Evolutionary conservation across 2,888 invertebrate species (phyloP), one percentile per base, ranked within the genome.

Genomic region (Drosophila lutescens): DNA sequence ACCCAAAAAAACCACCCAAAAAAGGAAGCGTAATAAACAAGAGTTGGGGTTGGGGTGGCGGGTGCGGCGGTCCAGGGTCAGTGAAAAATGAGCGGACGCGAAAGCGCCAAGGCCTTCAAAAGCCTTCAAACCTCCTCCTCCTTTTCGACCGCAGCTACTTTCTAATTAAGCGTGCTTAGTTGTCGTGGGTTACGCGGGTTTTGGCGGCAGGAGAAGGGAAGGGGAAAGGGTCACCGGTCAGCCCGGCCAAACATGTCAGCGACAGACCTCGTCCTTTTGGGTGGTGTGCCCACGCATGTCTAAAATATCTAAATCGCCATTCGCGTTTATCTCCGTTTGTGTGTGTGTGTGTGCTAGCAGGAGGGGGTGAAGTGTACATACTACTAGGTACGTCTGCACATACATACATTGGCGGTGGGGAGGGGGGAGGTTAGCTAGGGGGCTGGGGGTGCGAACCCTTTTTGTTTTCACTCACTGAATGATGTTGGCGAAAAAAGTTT

Each of bases 101-200:
- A 61, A 62, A 46, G 61, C 10, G 55, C 44, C 55, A 20, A 38
- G 40, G 59, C 30, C 41, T 30, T 30, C 30, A 30, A 30, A 30
- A 20, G 32, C 41, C 50, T n/a, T 12, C 15, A 47, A n/a, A 12
- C 15, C 34, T 17, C 17, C 49, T 7, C 5, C 34, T 17, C 32
- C 17, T 0, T 13, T 20, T 20, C 62, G 74, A 81, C 87, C 87
- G 78, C 84, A 83, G 88, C 83, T 78, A 80, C 89, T 86, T 89
- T 89, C 89, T 89, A 88, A 88, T 90, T 90, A 88, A 89, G 88
- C 80, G 70, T 84, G 90, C 78, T 88, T 88, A 88, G 88, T 89
- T 87, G 78, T 79, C 70, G 74, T 41, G 71, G 57, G 56, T 49
- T 49, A 47, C 57, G 20, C 38, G 34, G n/a, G 15, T 8, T n/a